These are phyloP conservation scores for Aleiodes sp. DNA, from an alignment of 1,140 invertebrate species.

Conservation along the genomic window DNA sequence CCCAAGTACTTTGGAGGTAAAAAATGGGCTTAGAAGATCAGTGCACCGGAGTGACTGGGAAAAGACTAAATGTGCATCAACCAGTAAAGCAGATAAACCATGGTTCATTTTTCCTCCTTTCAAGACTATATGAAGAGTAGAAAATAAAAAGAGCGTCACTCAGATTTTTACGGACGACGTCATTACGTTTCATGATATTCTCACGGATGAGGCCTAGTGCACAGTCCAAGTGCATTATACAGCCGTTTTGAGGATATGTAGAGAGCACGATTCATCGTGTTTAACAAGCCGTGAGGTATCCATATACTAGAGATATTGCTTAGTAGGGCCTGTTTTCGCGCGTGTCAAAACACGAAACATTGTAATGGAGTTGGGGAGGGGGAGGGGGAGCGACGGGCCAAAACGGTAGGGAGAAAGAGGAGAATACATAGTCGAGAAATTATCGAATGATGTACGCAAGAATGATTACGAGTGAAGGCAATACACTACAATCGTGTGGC, in stretches of 20 bases:
- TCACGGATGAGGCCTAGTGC: conserved; percentile 49
- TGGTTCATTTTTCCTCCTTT: neutral
- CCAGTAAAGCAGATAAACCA: conserved; percentile 13
- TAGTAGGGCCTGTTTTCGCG: conserved; percentile 48
- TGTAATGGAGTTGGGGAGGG: conserved; percentile 12
- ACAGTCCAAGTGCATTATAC: conserved; percentile 31
- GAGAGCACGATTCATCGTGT: conserved; percentile 54
- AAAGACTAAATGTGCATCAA: conserved; percentile 4
- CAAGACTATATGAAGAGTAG: too few relatives aligned
- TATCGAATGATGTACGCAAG: conserved; percentile 62
- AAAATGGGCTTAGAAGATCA: conserved; percentile 10
- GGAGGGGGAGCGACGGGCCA: neutral
- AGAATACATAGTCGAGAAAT: conserved; percentile 54
- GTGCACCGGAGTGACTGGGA: conserved; percentile 19
- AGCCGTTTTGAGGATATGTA: conserved; percentile 14
- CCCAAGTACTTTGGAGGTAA: neutral
- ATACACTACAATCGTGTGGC: conserved; percentile 31
- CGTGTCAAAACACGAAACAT: conserved; percentile 63
- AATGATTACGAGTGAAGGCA: conserved; percentile 48
- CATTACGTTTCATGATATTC: conserved; percentile 62
- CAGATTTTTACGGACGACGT: conserved; percentile 54
- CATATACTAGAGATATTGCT: conserved; percentile 40
- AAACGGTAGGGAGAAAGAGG: neutral
- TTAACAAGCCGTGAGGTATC: conserved; percentile 59
- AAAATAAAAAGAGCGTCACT: conserved; percentile 39